Base-by-base conservation (phyloP, 2,113 vertebrate genomes). In the Microcebus jonahi region DNA sequence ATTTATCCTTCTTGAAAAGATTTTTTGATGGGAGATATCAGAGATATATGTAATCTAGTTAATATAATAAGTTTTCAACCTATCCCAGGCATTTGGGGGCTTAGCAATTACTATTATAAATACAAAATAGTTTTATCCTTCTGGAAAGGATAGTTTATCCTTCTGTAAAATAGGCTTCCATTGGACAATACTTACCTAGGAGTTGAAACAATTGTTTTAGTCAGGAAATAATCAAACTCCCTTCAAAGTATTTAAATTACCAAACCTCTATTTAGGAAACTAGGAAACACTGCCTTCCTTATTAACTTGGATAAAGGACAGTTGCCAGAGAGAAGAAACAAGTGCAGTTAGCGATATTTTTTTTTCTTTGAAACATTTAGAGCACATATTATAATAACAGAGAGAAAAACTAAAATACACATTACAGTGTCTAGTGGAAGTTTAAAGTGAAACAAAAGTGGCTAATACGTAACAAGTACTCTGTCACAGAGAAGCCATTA, bases 1-100 rank as follows among this genome's bases (percentile, higher is more conserved):
- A 85, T 87, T 91, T 95, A 76, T 48, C 75, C 53, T 55, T 55
- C 53, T 55, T 55, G 53, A 92, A 91, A 63, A 18, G n/a, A 79
- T 6, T 57, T 59, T 91, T 67, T 55, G 3, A 76, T 36, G 18
- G 59, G 29, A 70, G 29, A 20, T 34, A 39, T 31, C 7, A 29
- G 34, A 8, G 3, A 65, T 55, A 75, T 45, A 65, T 12, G 1
- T 55, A 20, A 36, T 36, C 61, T 80, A 63, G 21, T 87, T 93
- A 85, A 65, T 8, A 65, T 17, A 82, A 18, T 53, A 70, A 85
- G 9, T 48, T 92, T 91, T 76, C 27, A 59, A 50, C 8, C 5
- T 25, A 48, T 0, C 31, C 15, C 68, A 25, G 27, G 71, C 85
- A 18, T 61, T 39, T 71, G 2, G 34, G n/a, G 13, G 65, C 7